Evolutionary conservation across 2,888 invertebrate genomes (phyloP), one percentile per base, ranked within the genome.

Genomic region (Gastracanthus pulcherrimus): DNA sequence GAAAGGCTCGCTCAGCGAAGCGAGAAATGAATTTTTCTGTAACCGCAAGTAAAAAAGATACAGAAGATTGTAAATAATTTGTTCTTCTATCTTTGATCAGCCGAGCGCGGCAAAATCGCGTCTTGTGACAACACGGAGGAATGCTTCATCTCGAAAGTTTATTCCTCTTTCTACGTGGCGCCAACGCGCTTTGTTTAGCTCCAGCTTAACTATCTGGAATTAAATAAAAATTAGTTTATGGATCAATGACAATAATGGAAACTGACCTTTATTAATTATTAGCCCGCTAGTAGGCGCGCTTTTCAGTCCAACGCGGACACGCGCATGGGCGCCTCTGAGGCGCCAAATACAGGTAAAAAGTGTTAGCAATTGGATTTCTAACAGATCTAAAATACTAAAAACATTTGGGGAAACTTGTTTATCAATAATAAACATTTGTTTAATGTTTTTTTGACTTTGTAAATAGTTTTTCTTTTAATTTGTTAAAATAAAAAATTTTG

Each of bases 1-100:
- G 82, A 83, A 83, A 78, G 76, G 72, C 38, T 38, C 55, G 55
- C 48, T 41, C 82, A 77, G 67, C 72, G 71, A 64, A 82, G 80
- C 82, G 83, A 77, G 74, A 82, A 83, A 80, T 82, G 23, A 77
- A 79, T 81, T 83, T 55, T 77, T 45, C 48, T 16, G 29, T 23
- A n/a, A 31, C 13, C n/a, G 23, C 19, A 11, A 45, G 19, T n/a
- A 19, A 45, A 11, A 48, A 16, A 23, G 36, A 48, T 34, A 66
- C 41, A 64, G 60, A 31, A 9, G 51, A 66, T 80, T n/a, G 55
- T 64, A 74, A 74, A 74, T 60, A 75, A 41, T 62, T 69, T 58
- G 72, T 45, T 41, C 45, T 45, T 74, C 62, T 23, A 74, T 74
- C 62, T 58, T 16, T 31, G 62, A 2, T 74, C 58, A 74, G 4